phyloP scores from a whole-genome alignment of 2,888 invertebrate species.

The Noctuana brunneofusca region DNA sequence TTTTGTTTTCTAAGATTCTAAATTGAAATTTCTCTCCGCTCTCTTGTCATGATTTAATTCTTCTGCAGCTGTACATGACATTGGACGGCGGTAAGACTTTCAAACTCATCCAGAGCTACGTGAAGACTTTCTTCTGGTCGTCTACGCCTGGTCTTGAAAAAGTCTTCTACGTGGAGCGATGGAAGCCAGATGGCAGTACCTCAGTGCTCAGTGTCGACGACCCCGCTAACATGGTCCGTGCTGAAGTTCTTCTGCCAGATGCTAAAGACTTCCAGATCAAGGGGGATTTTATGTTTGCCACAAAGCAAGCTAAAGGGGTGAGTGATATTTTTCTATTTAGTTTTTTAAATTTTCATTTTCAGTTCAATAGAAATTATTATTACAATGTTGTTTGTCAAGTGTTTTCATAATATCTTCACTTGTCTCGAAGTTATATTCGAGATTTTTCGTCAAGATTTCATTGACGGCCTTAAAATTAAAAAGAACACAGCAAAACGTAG shows the following conservation, averaged over 20 bases:
- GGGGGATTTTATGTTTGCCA: constrained; percentile 93
- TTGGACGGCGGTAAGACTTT: constrained; percentile 89
- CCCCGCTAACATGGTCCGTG: constrained; percentile 77
- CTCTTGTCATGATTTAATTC: too few species aligned
- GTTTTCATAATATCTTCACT: too few species aligned
- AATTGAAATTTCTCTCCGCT: too few species aligned
- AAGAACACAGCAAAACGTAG: too few species aligned
- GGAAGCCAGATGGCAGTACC: constrained; percentile 84
- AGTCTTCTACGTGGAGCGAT: constrained; percentile 87
- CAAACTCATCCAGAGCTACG: constrained; percentile 86
- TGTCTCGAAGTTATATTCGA: too few species aligned
- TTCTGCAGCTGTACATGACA: constrained; percentile 88
- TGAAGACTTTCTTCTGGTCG: constrained; percentile 91
- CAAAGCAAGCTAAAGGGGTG: constrained; percentile 85
- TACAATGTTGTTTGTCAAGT: too few species aligned
- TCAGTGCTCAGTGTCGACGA: constrained; percentile 86
- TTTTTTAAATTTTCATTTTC: background rate
- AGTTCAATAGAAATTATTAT: too few species aligned
- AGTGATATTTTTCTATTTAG: constrained; percentile 45
- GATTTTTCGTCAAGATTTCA: too few species aligned
- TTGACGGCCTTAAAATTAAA: too few species aligned
- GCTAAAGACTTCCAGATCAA: constrained; percentile 92
- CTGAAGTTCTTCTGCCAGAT: constrained; percentile 82
- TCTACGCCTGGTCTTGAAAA: constrained; percentile 72
- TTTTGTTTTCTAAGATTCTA: too few species aligned